Evolutionary conservation across 1,140 invertebrate genomes (phyloP).

Genomic region (Drosophila bocqueti): DNA sequence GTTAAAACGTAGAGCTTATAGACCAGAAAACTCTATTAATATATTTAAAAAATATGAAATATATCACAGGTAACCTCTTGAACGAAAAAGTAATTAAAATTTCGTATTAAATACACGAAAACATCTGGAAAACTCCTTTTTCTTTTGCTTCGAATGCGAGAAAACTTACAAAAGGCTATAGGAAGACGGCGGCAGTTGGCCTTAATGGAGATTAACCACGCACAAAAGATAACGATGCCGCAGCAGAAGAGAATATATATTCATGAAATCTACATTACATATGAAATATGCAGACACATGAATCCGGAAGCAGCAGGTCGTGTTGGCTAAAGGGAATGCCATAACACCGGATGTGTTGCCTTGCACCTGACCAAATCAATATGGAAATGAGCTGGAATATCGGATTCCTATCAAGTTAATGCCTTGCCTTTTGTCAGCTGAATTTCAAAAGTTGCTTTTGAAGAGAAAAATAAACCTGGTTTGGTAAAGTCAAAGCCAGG

Average conservation of each 20-base stretch:
- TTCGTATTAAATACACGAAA: background rate
- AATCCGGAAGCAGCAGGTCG: slow-evolving; percentile 25
- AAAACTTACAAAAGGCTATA: slow-evolving; percentile 4
- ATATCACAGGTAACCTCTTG: background rate
- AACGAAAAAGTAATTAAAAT: slow-evolving; percentile 9
- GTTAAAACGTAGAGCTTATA: background rate
- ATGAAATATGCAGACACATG: slow-evolving; percentile 58
- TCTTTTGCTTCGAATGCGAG: background rate
- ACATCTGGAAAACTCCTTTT: slow-evolving; percentile 16
- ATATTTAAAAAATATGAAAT: too few relatives aligned
- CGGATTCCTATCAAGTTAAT: slow-evolving; percentile 34
- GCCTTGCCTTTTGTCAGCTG: slow-evolving; percentile 20
- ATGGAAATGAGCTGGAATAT: slow-evolving; percentile 54
- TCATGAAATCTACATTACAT: slow-evolving; percentile 55
- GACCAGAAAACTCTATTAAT: too few relatives aligned
- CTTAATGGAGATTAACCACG: slow-evolving; percentile 46
- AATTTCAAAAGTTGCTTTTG: slow-evolving; percentile 8
- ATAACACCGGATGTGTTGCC: slow-evolving; percentile 12
- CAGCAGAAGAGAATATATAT: slow-evolving; percentile 11
- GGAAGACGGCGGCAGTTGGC: slow-evolving; percentile 26
- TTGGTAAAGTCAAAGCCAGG: slow-evolving; percentile 1
- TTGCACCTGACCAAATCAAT: slow-evolving; percentile 46
- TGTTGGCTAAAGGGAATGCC: slow-evolving; percentile 34
- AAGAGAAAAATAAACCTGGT: background rate
- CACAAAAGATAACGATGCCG: slow-evolving; percentile 39